Conservation (phyloP, 2,888 invertebrate genomes). For the Leptinotarsa haldemani region DNA sequence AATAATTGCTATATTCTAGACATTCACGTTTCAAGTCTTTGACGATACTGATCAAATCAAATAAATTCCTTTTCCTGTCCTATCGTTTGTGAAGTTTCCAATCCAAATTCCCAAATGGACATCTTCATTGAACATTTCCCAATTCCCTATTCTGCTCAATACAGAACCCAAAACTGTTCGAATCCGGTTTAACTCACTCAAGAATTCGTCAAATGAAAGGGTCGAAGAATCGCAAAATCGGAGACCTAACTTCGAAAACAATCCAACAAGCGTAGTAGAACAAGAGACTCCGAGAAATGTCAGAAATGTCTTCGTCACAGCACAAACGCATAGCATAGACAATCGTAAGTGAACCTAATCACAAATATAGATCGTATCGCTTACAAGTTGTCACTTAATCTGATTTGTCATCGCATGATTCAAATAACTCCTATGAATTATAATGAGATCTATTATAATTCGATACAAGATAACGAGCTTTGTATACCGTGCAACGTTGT, state of each 20-base stretch:
- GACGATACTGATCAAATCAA: neutral
- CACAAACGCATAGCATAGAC: neutral
- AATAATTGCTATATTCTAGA: too few species aligned
- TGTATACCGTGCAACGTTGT: conserved; percentile 12
- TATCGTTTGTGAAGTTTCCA: neutral
- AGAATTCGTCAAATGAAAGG: conserved; percentile 6
- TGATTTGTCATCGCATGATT: conserved; percentile 46
- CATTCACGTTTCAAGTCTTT: too few species aligned
- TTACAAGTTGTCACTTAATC: conserved; percentile 43
- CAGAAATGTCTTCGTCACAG: conserved; percentile 9
- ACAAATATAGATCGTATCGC: conserved; percentile 39
- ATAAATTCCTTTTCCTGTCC: neutral
- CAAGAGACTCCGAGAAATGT: neutral
- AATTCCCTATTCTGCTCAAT: neutral
- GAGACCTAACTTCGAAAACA: conserved; percentile 8
- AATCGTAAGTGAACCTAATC: conserved; percentile 27
- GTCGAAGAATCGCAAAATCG: conserved; percentile 6
- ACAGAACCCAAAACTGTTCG: conserved; percentile 1
- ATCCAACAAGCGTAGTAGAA: conserved; percentile 6
- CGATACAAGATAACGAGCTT: conserved; percentile 31
- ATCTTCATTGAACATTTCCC: conserved; percentile 1
- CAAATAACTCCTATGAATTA: conserved; percentile 41
- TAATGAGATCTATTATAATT: conserved; percentile 42
- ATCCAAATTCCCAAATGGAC: neutral
- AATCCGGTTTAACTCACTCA: conserved; percentile 1